A percentile compares a stretch with the other conserved stretches of the same genome.
phyloP scores from a whole-genome alignment of 2,888 invertebrate species.

The Agrochola lota region DNA sequence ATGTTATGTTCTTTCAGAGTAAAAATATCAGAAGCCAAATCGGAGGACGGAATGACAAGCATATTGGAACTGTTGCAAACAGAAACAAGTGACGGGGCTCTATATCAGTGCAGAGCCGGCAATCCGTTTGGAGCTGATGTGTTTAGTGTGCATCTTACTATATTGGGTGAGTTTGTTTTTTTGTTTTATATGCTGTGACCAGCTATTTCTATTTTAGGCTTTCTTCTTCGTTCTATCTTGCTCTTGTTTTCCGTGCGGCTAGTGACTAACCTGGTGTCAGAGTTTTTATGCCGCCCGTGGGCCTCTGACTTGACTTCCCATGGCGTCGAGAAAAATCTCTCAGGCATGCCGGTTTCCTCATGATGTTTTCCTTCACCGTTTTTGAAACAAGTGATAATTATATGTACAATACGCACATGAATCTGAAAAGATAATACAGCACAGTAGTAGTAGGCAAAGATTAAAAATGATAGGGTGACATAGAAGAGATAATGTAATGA shows the following conservation, averaged over 20 bases:
- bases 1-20: conserved; percentile 80
- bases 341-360: no score
- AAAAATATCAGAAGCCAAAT: conserved; percentile 87
- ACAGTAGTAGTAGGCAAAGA: not conserved
- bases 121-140: conserved; percentile 88
- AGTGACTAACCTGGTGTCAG: no score
- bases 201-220: not conserved
- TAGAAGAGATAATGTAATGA: no score
- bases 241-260: no score
- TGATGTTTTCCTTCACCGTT: no score
- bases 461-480: no score
- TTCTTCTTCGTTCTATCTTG: no score
- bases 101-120: conserved; percentile 88
- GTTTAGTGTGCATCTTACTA: conserved; percentile 83
- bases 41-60: conserved; percentile 86
- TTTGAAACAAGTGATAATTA: no score
- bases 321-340: no score
- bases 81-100: conserved; percentile 85
- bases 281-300: no score
- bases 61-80: conserved; percentile 84
- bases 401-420: no score
- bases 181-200: not conserved
- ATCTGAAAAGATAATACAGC: not conserved
- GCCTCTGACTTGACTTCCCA: no score
- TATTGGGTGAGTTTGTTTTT: conserved; percentile 79